phyloP scores from a whole-genome alignment of 1,140 invertebrate species.

The Mylabris phalerata region DNA sequence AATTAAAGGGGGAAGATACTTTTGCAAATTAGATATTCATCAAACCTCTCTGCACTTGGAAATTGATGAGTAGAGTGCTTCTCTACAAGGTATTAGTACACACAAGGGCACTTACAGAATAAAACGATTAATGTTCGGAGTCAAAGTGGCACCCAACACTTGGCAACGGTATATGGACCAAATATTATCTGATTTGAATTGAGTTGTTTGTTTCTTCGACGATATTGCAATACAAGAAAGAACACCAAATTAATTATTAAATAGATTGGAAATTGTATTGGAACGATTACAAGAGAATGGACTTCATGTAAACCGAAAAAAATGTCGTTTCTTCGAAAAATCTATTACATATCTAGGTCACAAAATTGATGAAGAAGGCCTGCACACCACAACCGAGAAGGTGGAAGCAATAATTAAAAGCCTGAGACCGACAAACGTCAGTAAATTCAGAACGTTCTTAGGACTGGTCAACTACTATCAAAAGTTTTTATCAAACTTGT shows the following conservation, averaged over 20 bases:
- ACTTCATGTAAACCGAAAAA: slow-evolving; percentile 19
- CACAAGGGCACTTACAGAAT: slow-evolving; percentile 29
- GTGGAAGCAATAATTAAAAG: slow-evolving; percentile 28
- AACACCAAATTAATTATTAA: slow-evolving; percentile 1
- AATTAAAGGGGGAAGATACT: slow-evolving; percentile 21
- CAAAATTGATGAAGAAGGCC: slow-evolving; percentile 12
- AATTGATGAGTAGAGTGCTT: slow-evolving; percentile 28
- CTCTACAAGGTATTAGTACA: slow-evolving; percentile 33
- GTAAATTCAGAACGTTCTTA: slow-evolving; percentile 32
- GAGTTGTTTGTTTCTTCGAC: slow-evolving; percentile 9
- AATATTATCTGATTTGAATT: slow-evolving; percentile 7
- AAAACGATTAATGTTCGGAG: slow-evolving; percentile 35
- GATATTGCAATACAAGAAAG: slow-evolving; percentile 9
- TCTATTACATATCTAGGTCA: slow-evolving; percentile 28
- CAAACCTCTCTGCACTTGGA: slow-evolving; percentile 32
- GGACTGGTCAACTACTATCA: slow-evolving; percentile 37
- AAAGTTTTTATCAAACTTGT: slow-evolving; percentile 27
- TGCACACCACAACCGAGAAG: slow-evolving; percentile 18
- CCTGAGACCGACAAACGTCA: slow-evolving; percentile 24
- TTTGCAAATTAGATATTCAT: slow-evolving; percentile 29
- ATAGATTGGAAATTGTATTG: background rate
- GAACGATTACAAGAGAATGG: background rate
- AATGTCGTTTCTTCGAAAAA: slow-evolving; percentile 10
- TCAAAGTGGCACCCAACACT: slow-evolving; percentile 25
- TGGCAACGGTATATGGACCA: slow-evolving; percentile 36